These are phyloP conservation scores for Haliclystus octoradiatus DNA, from an alignment of 30 jellyfish, hydroid and myxozoan genomes.

Conservation along the genomic window DNA sequence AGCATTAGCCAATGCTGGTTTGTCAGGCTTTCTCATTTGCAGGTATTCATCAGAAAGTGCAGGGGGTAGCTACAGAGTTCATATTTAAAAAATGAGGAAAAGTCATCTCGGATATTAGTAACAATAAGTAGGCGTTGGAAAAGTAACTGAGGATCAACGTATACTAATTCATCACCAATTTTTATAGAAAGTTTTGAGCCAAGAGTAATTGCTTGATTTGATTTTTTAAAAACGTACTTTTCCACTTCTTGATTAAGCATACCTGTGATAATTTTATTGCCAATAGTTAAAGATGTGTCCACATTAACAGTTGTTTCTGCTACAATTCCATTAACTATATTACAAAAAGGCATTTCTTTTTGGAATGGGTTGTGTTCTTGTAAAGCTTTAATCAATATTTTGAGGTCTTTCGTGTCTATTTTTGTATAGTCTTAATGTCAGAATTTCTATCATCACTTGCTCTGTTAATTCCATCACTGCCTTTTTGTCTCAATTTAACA, in stretches of 20 bases:
- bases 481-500: constrained; percentile 16
- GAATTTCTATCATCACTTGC: constrained; percentile 15
- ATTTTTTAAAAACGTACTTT: constrained; percentile 14
- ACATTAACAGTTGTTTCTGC: constrained; percentile 4
- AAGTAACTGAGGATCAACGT: constrained; percentile 26
- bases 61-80: constrained; percentile 25
- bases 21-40: constrained; percentile 19
- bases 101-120: neutral
- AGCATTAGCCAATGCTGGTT: constrained; percentile 19
- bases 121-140: constrained; percentile 16
- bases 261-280: constrained; percentile 9
- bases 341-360: neutral
- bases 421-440: constrained; percentile 1
- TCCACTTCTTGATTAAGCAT: constrained; percentile 4
- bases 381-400: neutral
- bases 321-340: neutral
- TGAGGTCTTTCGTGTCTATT: neutral
- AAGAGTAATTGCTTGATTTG: constrained; percentile 17
- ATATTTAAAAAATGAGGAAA: constrained; percentile 2
- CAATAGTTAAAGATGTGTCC: neutral
- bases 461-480: constrained; percentile 15
- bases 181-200: constrained; percentile 1
- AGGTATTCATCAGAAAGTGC: constrained; percentile 12
- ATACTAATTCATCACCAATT: constrained; percentile 26
- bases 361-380: neutral